Percentiles rank a stretch among this genome's conserved stretches.
These are phyloP conservation scores for Actinopyga echinites DNA, from an alignment of 53 echinoderm and acorn worm species.

Conservation along the genomic window DNA sequence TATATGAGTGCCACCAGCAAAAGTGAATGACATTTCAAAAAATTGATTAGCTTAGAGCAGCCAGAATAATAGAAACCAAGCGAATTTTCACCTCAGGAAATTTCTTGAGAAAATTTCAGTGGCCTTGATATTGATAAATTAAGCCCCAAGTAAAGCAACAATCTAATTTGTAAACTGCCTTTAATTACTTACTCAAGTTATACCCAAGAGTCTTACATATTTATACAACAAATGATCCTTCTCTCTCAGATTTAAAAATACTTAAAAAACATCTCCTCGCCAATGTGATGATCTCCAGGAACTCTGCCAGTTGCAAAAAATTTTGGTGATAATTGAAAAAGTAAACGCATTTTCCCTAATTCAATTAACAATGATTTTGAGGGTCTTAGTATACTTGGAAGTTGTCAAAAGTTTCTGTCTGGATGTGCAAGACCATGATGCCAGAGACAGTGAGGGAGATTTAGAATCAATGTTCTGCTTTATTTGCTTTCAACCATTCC, in stretches of 20 bases:
- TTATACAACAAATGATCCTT: not conserved
- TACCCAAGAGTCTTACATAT: conserved; percentile 7
- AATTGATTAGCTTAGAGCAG: conserved; percentile 10
- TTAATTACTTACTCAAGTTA: conserved; percentile 38
- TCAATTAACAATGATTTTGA: conserved; percentile 31
- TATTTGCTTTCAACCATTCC: no score
- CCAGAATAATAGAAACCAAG: not conserved
- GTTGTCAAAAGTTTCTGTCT: not conserved
- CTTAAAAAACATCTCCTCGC: not conserved
- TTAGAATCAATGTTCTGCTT: no score
- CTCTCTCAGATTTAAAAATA: conserved; percentile 5
- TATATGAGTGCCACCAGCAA: conserved; percentile 19
- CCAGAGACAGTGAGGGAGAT: no score
- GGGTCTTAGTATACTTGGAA: not conserved
- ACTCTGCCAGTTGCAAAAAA: not conserved
- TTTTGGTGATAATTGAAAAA: conserved; percentile 15
- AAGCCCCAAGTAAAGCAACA: conserved; percentile 35
- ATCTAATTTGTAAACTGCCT: conserved; percentile 47
- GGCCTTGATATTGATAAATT: conserved; percentile 45
- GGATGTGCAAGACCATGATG: no score
- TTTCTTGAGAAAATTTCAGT: conserved; percentile 20
- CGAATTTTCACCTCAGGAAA: conserved; percentile 5
- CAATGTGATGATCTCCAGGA: not conserved
- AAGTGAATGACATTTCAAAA: conserved; percentile 16
- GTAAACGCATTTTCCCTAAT: conserved; percentile 4